Percentiles rank a stretch among this genome's conserved stretches.
Conservation (phyloP, 2,888 invertebrate species). For the Nomada flava region DNA sequence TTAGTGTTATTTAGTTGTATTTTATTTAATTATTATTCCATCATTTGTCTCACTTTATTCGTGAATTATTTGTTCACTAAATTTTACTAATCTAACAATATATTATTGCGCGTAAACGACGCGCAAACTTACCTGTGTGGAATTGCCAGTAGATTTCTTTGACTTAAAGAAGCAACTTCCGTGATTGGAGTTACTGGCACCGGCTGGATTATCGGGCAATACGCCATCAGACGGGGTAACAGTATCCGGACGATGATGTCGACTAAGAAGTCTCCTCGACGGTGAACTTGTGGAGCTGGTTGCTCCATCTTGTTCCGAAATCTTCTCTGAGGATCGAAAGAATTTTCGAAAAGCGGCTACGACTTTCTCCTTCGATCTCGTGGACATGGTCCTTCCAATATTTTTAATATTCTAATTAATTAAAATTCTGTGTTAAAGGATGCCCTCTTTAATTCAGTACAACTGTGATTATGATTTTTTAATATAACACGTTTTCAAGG, state of each 20-base stretch:
- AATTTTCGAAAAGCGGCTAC: constrained; percentile 92
- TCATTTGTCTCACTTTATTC: no score
- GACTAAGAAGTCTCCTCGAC: constrained; percentile 85
- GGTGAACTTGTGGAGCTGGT: constrained; percentile 87
- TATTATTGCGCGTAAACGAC: neutral
- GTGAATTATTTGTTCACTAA: no score
- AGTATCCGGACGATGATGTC: constrained; percentile 80
- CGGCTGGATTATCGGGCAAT: constrained; percentile 76
- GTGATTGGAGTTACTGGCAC: constrained; percentile 74
- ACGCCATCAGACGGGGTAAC: constrained; percentile 81
- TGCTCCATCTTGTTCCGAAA: constrained; percentile 77
- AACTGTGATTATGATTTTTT: no score
- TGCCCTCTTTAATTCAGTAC: neutral
- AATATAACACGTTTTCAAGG: no score
- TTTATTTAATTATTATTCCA: no score
- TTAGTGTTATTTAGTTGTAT: no score
- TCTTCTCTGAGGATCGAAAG: constrained; percentile 90
- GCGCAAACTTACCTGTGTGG: constrained; percentile 71
- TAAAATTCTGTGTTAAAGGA: neutral
- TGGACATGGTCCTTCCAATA: constrained; percentile 87
- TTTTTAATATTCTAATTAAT: neutral
- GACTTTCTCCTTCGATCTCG: constrained; percentile 92
- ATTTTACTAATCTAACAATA: no score
- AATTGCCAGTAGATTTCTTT: constrained; percentile 75
- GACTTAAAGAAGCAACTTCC: constrained; percentile 79